phyloP scores from a whole-genome alignment of 2,797 vertebrate genomes.

The Mus caroli region DNA sequence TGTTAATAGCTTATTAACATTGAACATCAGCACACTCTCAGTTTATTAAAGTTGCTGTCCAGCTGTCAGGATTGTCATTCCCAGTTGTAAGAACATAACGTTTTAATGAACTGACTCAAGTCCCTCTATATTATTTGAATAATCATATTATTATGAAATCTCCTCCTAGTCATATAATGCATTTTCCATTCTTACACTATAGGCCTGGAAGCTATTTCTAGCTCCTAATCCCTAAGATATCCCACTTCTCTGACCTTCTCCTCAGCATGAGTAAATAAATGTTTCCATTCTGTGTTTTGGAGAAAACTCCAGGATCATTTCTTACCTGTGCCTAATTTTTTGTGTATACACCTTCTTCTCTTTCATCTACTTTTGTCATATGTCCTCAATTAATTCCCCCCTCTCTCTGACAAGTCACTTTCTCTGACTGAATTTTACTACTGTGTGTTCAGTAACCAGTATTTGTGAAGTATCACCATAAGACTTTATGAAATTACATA shows the following conservation, averaged over 20 bases:
- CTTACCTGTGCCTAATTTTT: background rate
- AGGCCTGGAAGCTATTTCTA: background rate
- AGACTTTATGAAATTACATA: background rate
- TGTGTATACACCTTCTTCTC: background rate
- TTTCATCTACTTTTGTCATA: background rate
- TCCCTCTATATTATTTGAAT: background rate
- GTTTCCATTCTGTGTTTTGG: background rate
- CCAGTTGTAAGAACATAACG: background rate
- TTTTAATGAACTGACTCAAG: constrained; percentile 7
- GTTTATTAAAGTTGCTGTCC: constrained; percentile 47
- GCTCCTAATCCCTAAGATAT: background rate
- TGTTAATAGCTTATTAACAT: constrained; percentile 70
- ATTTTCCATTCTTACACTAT: background rate
- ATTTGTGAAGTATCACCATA: background rate
- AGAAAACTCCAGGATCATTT: background rate
- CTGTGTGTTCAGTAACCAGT: background rate
- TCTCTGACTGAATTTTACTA: background rate
- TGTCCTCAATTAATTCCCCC: background rate
- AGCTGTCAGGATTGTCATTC: background rate
- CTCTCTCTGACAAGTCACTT: background rate
- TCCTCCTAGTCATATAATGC: background rate
- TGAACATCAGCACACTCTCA: constrained; percentile 38
- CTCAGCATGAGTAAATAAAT: background rate
- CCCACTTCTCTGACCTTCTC: background rate
- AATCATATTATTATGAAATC: background rate